Percentiles rank a stretch among this genome's conserved stretches.
phyloP scores from a whole-genome alignment of 2,888 invertebrate species.

The Lacanobia oleracea region DNA sequence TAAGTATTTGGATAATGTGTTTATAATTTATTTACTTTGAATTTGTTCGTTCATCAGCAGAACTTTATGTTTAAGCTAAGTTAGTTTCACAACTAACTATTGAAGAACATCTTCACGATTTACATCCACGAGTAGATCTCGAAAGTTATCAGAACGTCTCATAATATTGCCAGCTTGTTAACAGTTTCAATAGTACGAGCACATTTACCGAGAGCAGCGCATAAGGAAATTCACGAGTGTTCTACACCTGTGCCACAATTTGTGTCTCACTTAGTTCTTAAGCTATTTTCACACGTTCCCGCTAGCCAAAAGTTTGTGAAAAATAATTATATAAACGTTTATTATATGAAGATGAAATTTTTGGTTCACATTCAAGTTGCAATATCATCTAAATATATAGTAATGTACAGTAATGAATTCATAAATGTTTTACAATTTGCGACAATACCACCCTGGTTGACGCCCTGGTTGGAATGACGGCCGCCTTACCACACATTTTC shows the following conservation, averaged over 20 bases:
- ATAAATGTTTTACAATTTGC: too few relatives aligned
- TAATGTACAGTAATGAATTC: too few relatives aligned
- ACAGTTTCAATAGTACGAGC: neutral
- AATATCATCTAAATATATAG: too few relatives aligned
- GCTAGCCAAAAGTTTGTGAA: neutral
- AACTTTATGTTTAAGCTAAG: neutral
- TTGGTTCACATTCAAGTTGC: too few relatives aligned
- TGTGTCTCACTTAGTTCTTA: neutral
- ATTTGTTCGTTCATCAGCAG: neutral
- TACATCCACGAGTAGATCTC: neutral
- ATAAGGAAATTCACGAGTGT: slow-evolving; percentile 12
- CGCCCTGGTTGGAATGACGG: too few relatives aligned
- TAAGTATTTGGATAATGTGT: neutral
- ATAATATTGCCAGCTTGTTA: neutral
- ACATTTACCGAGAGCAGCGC: slow-evolving; percentile 4
- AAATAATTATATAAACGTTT: too few relatives aligned
- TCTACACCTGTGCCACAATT: neutral
- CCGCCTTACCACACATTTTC: too few relatives aligned
- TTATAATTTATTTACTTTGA: neutral
- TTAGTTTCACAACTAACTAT: slow-evolving; percentile 7
- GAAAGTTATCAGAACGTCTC: neutral
- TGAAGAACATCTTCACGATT: neutral
- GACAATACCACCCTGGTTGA: too few relatives aligned
- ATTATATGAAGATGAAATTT: too few relatives aligned
- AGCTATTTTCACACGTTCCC: neutral